A percentile compares a stretch with the other conserved stretches of the same genome.
Evolutionary conservation across 2,797 vertebrate species (phyloP).

Genomic region (Sorex maritimensis): DNA sequence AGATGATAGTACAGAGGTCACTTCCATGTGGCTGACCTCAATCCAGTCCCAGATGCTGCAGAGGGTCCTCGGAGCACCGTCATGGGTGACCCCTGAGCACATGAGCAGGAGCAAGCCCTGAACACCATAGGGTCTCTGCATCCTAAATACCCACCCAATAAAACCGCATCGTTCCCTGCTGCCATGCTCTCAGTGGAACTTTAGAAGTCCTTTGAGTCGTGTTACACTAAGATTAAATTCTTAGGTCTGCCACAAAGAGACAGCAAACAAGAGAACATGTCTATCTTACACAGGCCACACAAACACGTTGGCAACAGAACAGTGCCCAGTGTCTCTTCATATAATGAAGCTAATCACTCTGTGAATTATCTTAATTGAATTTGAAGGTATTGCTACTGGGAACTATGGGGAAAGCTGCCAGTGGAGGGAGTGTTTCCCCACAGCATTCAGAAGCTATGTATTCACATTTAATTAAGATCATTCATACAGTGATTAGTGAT

Average conservation of each 20-base stretch:
- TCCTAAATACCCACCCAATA: background rate
- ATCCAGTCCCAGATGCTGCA: too few species aligned
- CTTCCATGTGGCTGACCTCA: too few species aligned
- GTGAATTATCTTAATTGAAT: slow-evolving; percentile 84
- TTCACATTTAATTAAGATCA: slow-evolving; percentile 85
- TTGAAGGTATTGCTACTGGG: slow-evolving; percentile 71
- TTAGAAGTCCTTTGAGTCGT: background rate
- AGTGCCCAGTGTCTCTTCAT: slow-evolving; percentile 18
- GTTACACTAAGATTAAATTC: slow-evolving; percentile 4
- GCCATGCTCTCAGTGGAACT: background rate
- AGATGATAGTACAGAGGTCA: too few species aligned
- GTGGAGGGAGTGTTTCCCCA: slow-evolving; percentile 61
- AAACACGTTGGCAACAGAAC: slow-evolving; percentile 24
- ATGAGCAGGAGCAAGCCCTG: too few species aligned
- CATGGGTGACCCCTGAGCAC: too few species aligned
- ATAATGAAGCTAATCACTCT: slow-evolving; percentile 76
- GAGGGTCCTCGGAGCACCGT: too few species aligned
- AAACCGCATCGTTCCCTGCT: background rate
- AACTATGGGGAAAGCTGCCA: slow-evolving; percentile 58
- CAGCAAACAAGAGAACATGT: background rate
- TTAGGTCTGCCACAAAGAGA: slow-evolving; percentile 9
- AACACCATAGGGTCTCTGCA: too few species aligned
- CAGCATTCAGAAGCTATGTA: slow-evolving; percentile 51
- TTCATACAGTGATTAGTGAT: slow-evolving; percentile 80
- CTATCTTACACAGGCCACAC: slow-evolving; percentile 47